Evolutionary conservation across 2,888 invertebrate genomes (phyloP).

Genomic region (Megaustenia siamemsis): DNA sequence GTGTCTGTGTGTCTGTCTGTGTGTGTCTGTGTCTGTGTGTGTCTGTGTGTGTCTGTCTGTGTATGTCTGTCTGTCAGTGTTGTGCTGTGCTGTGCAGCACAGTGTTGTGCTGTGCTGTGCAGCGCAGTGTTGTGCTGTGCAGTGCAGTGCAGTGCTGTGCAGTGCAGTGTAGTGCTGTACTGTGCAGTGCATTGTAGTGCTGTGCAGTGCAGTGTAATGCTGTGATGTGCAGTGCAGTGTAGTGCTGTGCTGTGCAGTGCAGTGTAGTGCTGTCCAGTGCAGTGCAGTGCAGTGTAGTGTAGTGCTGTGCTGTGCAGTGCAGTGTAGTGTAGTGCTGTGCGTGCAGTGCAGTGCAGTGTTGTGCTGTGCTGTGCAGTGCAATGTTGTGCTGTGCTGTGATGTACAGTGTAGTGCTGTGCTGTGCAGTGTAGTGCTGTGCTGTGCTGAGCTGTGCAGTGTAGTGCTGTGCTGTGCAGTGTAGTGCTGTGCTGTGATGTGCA

Average conservation of each 20-base stretch:
- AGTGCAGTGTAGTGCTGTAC: too few species aligned
- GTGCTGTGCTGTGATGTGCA: too few species aligned
- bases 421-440: too few species aligned
- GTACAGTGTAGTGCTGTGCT: neutral
- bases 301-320: constrained; percentile 3
- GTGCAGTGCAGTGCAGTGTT: constrained; percentile 43
- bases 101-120: too few species aligned
- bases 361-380: neutral
- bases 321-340: neutral
- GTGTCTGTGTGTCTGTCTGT: too few species aligned
- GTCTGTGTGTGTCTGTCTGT: too few species aligned
- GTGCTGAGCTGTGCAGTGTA: neutral
- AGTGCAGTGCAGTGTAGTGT: too few species aligned
- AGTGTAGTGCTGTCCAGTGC: constrained; percentile 28
- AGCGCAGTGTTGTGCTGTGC: too few species aligned
- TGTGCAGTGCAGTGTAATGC: neutral
- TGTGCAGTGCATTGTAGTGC: too few species aligned
- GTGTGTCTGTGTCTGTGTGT: too few species aligned
- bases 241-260: neutral
- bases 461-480: neutral
- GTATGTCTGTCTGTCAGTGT: too few species aligned
- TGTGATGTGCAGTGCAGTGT: neutral
- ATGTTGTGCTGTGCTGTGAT: neutral
- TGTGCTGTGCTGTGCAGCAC: too few species aligned
- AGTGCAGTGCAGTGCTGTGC: constrained; percentile 34